Percentiles rank a stretch among this genome's conserved stretches.
These are phyloP conservation scores for Cassiopea andromeda DNA, from an alignment of 30 jellyfish, hydroid and myxozoan species.

Conservation along the genomic window DNA sequence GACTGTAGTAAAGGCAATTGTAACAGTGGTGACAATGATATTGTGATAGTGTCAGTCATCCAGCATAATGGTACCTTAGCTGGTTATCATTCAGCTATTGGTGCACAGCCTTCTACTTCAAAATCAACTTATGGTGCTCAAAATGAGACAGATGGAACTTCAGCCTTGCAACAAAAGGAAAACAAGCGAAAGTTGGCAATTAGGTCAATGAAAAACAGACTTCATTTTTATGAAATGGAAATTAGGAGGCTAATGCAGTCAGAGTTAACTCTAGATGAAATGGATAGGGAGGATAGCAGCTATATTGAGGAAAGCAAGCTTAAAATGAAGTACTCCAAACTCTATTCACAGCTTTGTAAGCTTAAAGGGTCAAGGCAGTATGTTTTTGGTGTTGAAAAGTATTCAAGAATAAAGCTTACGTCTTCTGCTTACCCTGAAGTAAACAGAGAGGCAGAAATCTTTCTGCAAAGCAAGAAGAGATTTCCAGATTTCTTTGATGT, in stretches of 20 bases:
- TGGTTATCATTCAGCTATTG: not conserved
- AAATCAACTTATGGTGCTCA: not conserved
- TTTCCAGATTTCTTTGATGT: conserved; percentile 96
- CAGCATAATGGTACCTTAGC: not conserved
- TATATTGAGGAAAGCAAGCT: conserved; percentile 79
- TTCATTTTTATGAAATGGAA: conserved; percentile 65
- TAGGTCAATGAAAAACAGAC: conserved; percentile 36
- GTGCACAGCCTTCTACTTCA: not conserved
- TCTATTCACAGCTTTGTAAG: conserved; percentile 50
- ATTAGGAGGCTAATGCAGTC: conserved; percentile 60
- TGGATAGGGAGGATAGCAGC: conserved; percentile 84
- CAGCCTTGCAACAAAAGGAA: conserved; percentile 2
- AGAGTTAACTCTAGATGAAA: conserved; percentile 82
- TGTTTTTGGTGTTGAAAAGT: not conserved
- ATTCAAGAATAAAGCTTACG: conserved; percentile 41
- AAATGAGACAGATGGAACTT: not conserved
- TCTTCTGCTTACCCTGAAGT: conserved; percentile 90
- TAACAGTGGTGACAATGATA: conserved; percentile 25
- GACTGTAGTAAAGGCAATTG: not conserved
- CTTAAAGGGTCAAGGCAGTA: conserved; percentile 67
- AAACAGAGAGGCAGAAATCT: conserved; percentile 87
- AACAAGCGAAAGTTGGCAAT: conserved; percentile 12
- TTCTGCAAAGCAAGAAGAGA: conserved; percentile 29
- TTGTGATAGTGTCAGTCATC: conserved; percentile 22
- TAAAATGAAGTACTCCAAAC: conserved; percentile 61